Conservation (phyloP, 2,888 invertebrate genomes). For the Sycophila texana region DNA sequence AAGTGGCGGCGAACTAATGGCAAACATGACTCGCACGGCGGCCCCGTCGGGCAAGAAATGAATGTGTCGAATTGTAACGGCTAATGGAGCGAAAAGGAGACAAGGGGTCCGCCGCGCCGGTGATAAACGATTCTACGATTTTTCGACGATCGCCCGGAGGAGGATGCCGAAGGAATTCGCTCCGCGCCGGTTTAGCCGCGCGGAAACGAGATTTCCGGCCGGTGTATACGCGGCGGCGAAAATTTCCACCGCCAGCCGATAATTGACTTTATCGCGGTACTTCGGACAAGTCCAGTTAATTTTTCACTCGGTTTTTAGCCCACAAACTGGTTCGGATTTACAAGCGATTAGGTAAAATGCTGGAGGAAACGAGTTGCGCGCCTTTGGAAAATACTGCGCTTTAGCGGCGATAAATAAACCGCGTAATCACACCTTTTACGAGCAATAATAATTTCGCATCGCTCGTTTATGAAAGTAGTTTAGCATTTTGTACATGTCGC, state of each 20-base stretch:
- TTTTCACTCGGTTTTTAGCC: not conserved
- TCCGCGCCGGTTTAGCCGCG: constrained; percentile 20
- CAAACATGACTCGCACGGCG: constrained; percentile 65
- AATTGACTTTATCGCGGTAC: constrained; percentile 44
- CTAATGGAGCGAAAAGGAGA: constrained; percentile 71
- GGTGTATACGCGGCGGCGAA: constrained; percentile 14
- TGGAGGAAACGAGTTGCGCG: constrained; percentile 10
- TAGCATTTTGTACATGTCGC: constrained; percentile 4
- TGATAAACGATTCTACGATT: constrained; percentile 59
- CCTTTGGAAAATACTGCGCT: constrained; percentile 18
- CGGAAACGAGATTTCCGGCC: constrained; percentile 32
- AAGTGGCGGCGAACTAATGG: constrained; percentile 71
- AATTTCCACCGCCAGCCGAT: constrained; percentile 3
- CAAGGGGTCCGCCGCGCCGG: constrained; percentile 61
- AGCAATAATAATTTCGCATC: constrained; percentile 7
- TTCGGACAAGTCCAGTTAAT: constrained; percentile 3
- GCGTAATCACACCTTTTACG: not conserved
- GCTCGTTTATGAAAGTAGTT: constrained; percentile 21
- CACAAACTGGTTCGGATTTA: constrained; percentile 32
- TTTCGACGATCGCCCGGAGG: constrained; percentile 18
- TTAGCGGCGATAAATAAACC: constrained; percentile 18
- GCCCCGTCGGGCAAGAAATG: constrained; percentile 64
- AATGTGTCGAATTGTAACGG: constrained; percentile 70
- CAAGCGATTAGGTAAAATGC: constrained; percentile 10
- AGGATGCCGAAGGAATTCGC: not conserved